Conservation (phyloP, 2,113 vertebrate species). For the Porphyrio hochstetteri region DNA sequence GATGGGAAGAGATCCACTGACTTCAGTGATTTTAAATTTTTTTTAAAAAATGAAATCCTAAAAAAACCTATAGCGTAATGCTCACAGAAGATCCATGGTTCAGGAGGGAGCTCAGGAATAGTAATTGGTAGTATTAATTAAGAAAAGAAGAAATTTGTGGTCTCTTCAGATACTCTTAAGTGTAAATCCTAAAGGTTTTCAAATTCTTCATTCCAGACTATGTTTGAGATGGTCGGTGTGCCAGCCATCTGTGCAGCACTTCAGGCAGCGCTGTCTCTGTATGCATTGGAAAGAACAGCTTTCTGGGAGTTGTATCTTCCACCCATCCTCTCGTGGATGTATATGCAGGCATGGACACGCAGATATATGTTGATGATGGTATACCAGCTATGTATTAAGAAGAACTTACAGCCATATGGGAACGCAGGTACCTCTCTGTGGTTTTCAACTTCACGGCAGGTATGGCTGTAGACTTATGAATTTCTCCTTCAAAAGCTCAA, state of each 20-base stretch:
- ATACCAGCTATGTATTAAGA: background rate
- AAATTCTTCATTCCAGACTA: background rate
- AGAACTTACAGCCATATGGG: background rate
- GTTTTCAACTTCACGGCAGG: background rate
- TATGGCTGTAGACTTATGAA: background rate
- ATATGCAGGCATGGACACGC: fast-evolving
- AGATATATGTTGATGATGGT: fast-evolving
- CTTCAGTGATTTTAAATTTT: background rate
- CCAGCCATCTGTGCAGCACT: slow-evolving; percentile 40
- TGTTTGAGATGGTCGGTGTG: slow-evolving; percentile 47
- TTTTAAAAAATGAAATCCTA: background rate
- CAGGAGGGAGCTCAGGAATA: background rate
- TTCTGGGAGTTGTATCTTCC: background rate
- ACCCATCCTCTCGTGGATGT: fast-evolving
- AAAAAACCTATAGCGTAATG: background rate
- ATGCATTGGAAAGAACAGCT: slow-evolving; percentile 49
- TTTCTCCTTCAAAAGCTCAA: background rate
- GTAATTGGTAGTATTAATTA: background rate
- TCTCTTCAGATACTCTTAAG: background rate
- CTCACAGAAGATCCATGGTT: background rate
- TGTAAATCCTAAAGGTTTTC: background rate
- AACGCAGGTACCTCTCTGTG: background rate
- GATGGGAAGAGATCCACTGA: background rate
- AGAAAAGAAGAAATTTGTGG: background rate
- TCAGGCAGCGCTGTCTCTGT: slow-evolving; percentile 62